Evolutionary conservation across 92 coral and sea anemone species (phyloP).

Genomic region (Epizoanthus rinbou): DNA sequence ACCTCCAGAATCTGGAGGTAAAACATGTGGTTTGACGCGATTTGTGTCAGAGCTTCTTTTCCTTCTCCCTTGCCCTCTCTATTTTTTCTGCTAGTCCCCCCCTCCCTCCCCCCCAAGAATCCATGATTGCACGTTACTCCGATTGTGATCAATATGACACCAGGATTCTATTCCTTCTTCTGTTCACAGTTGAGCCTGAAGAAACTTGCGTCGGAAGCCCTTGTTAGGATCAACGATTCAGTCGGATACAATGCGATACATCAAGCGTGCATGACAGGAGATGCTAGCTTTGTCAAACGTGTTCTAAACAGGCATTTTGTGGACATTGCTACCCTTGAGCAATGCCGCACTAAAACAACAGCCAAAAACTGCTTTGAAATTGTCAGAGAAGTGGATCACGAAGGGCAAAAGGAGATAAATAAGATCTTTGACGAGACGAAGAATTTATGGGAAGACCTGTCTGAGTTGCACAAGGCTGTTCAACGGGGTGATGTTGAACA

Average conservation of each 20-base stretch:
- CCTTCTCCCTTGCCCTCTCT: no score
- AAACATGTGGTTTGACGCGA: no score
- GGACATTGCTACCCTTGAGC: neutral
- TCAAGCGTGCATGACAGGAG: neutral
- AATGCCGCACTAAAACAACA: neutral
- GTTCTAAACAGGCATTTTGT: constrained; percentile 11
- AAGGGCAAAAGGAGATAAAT: constrained; percentile 13
- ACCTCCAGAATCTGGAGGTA: no score
- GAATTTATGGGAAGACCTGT: constrained; percentile 13
- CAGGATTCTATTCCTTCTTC: neutral
- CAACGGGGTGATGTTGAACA: constrained; percentile 8
- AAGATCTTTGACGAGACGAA: neutral
- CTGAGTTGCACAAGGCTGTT: constrained; percentile 26
- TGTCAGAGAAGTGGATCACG: neutral
- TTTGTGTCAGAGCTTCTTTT: no score
- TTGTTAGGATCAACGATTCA: neutral
- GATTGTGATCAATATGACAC: neutral
- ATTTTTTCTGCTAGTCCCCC: no score
- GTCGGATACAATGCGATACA: neutral
- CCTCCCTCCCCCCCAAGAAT: no score
- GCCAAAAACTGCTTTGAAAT: constrained; percentile 5
- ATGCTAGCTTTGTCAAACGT: neutral
- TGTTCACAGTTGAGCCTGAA: neutral
- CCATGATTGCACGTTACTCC: no score
- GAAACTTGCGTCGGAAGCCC: constrained; percentile 7